Evolutionary conservation across 2,797 vertebrate genomes (phyloP).

Genomic region (Antrozous pallidus): DNA sequence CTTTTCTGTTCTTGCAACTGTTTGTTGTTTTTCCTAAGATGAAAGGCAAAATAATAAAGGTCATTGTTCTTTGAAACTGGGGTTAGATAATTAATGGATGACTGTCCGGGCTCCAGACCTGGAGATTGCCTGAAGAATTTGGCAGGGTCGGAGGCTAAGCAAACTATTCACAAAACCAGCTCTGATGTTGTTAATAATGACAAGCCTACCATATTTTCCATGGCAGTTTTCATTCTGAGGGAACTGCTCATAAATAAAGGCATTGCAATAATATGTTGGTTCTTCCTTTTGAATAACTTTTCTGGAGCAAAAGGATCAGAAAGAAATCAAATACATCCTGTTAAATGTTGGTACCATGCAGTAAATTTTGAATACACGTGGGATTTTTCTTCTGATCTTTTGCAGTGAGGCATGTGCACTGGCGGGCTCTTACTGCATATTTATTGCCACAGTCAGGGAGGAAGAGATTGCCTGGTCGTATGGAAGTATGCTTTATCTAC

Average conservation of each 20-base stretch:
- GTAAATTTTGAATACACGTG: constrained; percentile 58
- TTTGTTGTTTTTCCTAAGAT: constrained; percentile 56
- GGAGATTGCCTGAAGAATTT: neutral
- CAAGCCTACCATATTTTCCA: neutral
- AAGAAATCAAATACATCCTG: constrained; percentile 32
- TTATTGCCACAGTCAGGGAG: constrained; percentile 41
- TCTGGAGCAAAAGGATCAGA: constrained; percentile 56
- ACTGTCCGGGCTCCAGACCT: neutral
- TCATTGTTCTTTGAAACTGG: constrained; percentile 26
- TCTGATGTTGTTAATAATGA: neutral
- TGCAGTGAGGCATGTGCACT: neutral
- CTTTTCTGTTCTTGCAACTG: constrained; percentile 22
- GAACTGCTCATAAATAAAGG: constrained; percentile 42
- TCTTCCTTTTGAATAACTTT: constrained; percentile 59
- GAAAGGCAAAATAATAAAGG: constrained; percentile 42
- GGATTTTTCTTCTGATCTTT: constrained; percentile 60
- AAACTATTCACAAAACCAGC: neutral
- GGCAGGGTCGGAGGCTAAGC: neutral
- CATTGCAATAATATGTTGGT: neutral
- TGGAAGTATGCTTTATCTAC: constrained; percentile 45
- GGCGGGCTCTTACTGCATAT: constrained; percentile 33
- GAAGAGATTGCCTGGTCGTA: constrained; percentile 31
- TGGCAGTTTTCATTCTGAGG: constrained; percentile 9
- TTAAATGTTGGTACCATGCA: constrained; percentile 38
- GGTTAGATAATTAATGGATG: constrained; percentile 34